Base-by-base conservation (phyloP, 2,113 vertebrate species). In the Barbus barbus region DNA sequence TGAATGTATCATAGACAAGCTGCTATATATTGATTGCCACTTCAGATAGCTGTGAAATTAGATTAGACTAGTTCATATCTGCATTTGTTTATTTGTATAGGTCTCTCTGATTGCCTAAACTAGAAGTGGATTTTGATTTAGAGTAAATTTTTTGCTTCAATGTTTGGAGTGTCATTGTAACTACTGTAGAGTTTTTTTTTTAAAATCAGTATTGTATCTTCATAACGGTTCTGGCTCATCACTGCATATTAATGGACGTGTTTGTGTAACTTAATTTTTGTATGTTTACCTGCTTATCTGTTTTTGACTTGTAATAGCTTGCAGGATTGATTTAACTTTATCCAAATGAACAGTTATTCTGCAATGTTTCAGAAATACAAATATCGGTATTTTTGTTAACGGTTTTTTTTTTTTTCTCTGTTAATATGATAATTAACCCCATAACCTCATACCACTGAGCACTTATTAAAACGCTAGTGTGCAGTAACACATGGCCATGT, bases 1-100 rank as follows among this genome's bases (percentile, higher is more conserved):
- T 98, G 97, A 99, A 99, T 99, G 98, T 99, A 99, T 97, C 94
- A 95, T 99, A 99, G 97, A 97, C 97, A 97, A 98, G 97, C 98
- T 99, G 98, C 98, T 99, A 99, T 96, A 96, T 97, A 96, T 97
- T 94, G 95, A 97, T 98, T 97, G 97, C 97, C 98, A 99, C 97
- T 99, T 99, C 96, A 93, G 92, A 97, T 98, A 97, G 97, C 97
- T 99, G 97, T 99, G 98, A 99, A 99, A 96, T 97, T 97, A 97
- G 96, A 96, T 93, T 51, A 73, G 71, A 73, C 71, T 96, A 95
- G 96, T 97, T 97, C 94, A 94, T 97, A 94, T 93, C 95, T 97
- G 95, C 95, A 93, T 97, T 97, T 93, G 96, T 93, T 96, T 96
- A 96, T 97, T 95, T 97, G 95, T 99, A 95, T 96, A 94, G 95